Conservation (phyloP, 2,797 vertebrate genomes). For the Eremophila alpestris region DNA sequence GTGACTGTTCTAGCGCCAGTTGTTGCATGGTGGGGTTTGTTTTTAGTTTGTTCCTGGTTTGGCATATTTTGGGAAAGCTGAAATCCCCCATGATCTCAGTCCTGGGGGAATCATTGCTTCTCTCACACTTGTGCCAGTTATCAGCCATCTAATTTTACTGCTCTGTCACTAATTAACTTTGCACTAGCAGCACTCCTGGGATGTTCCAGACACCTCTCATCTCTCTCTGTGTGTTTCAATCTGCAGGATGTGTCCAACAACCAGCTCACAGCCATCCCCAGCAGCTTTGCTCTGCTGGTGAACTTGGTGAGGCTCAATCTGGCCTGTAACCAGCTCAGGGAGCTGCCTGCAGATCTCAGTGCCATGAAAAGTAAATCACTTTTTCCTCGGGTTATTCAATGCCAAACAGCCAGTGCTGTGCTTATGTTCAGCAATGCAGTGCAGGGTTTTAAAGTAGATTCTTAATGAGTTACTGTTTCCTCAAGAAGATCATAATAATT, state of each 20-base stretch:
- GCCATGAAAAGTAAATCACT: constrained; percentile 81
- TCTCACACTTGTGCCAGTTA: not conserved
- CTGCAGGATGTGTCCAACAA: constrained; percentile 86
- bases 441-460: not conserved
- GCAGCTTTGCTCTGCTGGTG: constrained; percentile 76
- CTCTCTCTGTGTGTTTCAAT: not conserved
- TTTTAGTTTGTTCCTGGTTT: not conserved
- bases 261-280: constrained; percentile 74
- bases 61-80: not conserved
- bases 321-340: constrained; percentile 81
- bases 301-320: constrained; percentile 79
- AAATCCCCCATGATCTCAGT: not conserved
- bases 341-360: constrained; percentile 80
- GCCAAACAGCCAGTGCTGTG: not conserved
- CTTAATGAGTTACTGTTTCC: not conserved
- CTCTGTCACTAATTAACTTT: constrained; percentile 36
- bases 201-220: not conserved
- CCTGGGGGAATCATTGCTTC: not conserved
- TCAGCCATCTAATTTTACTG: not conserved
- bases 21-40: not conserved
- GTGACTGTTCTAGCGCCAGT: not conserved
- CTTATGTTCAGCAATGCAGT: not conserved
- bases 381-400: not conserved
- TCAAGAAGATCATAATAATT: not conserved
- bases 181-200: not conserved